Base-by-base conservation (phyloP, 2,797 vertebrate genomes). In the Melanotaenia trifasciata region DNA sequence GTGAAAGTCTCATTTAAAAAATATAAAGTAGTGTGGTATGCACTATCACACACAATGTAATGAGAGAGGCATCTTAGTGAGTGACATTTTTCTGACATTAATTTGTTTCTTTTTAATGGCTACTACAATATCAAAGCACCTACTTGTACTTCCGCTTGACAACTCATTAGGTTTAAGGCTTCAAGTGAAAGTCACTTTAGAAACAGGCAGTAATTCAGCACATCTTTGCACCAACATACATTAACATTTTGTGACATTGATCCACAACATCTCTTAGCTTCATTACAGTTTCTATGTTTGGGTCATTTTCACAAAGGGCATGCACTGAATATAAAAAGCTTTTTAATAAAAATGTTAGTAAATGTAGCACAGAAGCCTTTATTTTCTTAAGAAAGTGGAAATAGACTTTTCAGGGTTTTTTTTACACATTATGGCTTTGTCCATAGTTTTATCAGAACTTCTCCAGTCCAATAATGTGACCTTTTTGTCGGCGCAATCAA, bases 101-200 rank as follows among this genome's bases (percentile, higher is more conserved):
- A 90, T 90, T 89, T 90, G 83, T 80, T 72, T 70, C 84, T 88
- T 87, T 88, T 87, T 84, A 69, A 4, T 76, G 82, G 81, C 70
- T 79, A 81, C 51, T 50, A 67, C 43, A 14, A 2, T 76, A 78
- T 80, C 80, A 79, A 76, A 86, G 76, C 50, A 18, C 22, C 18
- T 32, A 20, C 56, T 78, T 70, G 35, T 64, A 64, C 43, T 72
- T 78, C 74, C 8, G 59, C 47, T 56, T 65, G 79, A 74, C 87
- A 88, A 85, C 77, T 88, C 74, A 83, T 91, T 89, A 90, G 61
- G 67, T 86, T 70, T 59, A 57, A 62, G 33, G 51, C 79, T 64
- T 82, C 67, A 62, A 79, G 71, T 57, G 18, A 81, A 87, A 82
- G 76, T 80, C 81, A 72, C 40, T 62, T 65, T 84, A 67, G 67